These are phyloP conservation scores for Bufo gargarizans DNA, from an alignment of 2,113 vertebrate genomes.

Conservation along the genomic window DNA sequence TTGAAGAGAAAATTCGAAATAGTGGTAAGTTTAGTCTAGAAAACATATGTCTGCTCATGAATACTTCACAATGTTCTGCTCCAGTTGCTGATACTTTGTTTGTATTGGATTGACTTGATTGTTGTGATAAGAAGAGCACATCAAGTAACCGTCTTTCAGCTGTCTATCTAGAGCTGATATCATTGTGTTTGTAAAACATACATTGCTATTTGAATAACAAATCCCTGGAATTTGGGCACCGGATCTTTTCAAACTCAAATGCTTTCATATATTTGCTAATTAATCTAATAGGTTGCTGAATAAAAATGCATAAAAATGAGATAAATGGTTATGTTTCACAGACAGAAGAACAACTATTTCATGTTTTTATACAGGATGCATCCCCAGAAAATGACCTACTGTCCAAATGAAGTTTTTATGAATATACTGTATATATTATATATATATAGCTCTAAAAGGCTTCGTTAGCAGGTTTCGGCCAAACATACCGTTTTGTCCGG, in stretches of 20 bases:
- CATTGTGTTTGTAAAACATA: conserved; percentile 42
- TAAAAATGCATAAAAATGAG: not conserved
- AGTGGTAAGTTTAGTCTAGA: conserved; percentile 79
- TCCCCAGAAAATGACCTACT: no score
- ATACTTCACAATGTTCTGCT: not conserved
- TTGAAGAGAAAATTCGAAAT: conserved; percentile 92
- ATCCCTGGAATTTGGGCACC: conserved; percentile 56
- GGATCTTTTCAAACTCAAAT: conserved; percentile 59
- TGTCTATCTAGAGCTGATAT: not conserved
- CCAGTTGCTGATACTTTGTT: not conserved
- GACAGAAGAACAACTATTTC: not conserved
- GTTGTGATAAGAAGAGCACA: not conserved
- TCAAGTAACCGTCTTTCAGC: not conserved
- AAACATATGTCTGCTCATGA: not conserved
- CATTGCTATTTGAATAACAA: conserved; percentile 59
- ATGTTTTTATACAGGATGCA: no score
- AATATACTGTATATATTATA: no score
- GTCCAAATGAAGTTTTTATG: no score
- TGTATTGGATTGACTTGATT: not conserved
- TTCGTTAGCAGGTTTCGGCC: no score
- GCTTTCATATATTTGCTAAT: conserved; percentile 57
- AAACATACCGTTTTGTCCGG: no score
- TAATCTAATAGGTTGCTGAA: conserved; percentile 52
- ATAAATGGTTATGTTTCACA: not conserved
- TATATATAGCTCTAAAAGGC: no score